Evolutionary conservation across 2,888 invertebrate species (phyloP).

Genomic region (Heliconius charithonia): DNA sequence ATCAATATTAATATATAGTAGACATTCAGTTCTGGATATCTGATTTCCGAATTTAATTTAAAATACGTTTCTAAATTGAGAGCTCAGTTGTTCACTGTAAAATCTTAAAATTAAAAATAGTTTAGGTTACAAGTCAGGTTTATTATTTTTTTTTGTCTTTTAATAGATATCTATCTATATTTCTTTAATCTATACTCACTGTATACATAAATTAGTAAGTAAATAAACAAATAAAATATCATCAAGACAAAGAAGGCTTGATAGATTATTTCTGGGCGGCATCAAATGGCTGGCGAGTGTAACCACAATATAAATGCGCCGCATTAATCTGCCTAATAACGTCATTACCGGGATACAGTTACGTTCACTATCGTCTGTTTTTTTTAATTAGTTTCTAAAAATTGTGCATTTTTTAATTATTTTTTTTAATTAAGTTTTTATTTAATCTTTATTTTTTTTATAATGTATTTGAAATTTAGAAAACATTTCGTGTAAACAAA

Average conservation of each 20-base stretch:
- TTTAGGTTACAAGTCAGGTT: no score
- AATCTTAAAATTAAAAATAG: no score
- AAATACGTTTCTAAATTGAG: no score
- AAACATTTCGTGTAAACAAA: no score
- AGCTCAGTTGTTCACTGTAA: no score
- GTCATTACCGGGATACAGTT: slow-evolving; percentile 79
- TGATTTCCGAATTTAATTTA: no score
- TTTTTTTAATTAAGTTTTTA: neutral
- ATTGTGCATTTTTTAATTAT: neutral
- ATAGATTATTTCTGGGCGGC: slow-evolving; percentile 47
- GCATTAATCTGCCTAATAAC: slow-evolving; percentile 82
- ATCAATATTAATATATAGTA: no score
- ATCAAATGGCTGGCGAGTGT: slow-evolving; percentile 64
- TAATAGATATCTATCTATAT: no score
- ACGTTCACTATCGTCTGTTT: slow-evolving; percentile 45
- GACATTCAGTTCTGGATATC: no score
- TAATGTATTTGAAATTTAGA: neutral
- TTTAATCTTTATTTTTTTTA: neutral
- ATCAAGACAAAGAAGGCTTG: slow-evolving; percentile 46
- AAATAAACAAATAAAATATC: slow-evolving; percentile 6
- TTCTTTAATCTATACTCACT: no score
- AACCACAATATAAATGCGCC: slow-evolving; percentile 75
- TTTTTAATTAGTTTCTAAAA: slow-evolving; percentile 35
- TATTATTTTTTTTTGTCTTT: no score
- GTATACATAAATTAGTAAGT: neutral